Percentiles rank a stretch among this genome's conserved stretches.
Evolutionary conservation across 1,140 invertebrate genomes (phyloP).

Genomic region (Maniola jurtina): DNA sequence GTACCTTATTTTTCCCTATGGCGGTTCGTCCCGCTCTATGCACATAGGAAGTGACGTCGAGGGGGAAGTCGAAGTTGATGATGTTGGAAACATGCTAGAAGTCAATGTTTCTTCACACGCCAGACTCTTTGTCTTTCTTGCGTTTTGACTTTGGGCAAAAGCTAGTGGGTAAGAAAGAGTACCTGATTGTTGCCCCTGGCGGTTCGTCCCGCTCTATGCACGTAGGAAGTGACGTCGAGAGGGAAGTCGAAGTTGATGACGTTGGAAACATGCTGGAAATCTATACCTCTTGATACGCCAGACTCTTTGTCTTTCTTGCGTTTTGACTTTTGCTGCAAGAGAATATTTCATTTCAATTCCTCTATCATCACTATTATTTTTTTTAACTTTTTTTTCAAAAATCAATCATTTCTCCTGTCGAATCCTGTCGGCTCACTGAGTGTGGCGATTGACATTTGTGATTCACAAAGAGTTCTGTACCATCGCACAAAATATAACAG

Average conservation of each 20-base stretch:
- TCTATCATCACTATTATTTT: no score
- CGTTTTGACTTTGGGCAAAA: slow-evolving; percentile 80
- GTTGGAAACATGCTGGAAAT: slow-evolving; percentile 98
- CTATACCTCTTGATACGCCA: slow-evolving; percentile 96
- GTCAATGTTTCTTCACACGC: slow-evolving; percentile 97
- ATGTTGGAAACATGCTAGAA: slow-evolving; percentile 98
- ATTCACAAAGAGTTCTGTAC: no score
- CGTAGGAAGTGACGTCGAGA: slow-evolving; percentile 90
- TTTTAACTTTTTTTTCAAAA: no score
- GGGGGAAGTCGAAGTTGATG: slow-evolving; percentile 98
- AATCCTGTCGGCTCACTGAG: no score
- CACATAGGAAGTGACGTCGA: slow-evolving; percentile 92
- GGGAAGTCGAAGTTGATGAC: slow-evolving; percentile 99
- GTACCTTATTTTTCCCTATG: slow-evolving; percentile 91
- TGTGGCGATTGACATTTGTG: no score
- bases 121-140: slow-evolving; percentile 94
- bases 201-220: slow-evolving; percentile 96
- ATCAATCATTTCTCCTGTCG: no score
- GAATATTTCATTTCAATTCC: no score
- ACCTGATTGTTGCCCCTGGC: slow-evolving; percentile 95
- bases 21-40: slow-evolving; percentile 97
- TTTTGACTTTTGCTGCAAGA: slow-evolving; percentile 79
- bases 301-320: slow-evolving; percentile 94
- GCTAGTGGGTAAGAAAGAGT: no score
- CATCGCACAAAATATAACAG: no score